These are phyloP conservation scores for Cygnus buccinator DNA, from an alignment of 2,113 vertebrate species.

Conservation along the genomic window DNA sequence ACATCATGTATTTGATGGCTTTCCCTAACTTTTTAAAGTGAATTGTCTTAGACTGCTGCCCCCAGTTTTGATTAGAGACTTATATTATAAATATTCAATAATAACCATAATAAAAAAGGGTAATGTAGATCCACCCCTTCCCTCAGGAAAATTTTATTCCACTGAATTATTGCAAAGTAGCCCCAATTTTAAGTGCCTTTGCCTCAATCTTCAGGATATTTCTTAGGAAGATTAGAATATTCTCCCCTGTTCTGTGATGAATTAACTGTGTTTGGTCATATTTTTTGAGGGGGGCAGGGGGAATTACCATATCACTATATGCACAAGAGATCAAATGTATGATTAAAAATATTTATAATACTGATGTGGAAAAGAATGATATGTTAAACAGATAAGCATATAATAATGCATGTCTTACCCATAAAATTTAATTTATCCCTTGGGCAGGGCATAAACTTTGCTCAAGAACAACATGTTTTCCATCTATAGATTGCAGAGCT, in stretches of 20 bases:
- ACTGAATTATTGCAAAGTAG: slow-evolving; percentile 1
- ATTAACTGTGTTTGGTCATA: slow-evolving; percentile 60
- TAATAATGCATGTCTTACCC: slow-evolving; percentile 81
- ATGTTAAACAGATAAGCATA: slow-evolving; percentile 81
- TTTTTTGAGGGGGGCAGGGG: slow-evolving; percentile 60
- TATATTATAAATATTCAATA: neutral
- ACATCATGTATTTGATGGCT: neutral
- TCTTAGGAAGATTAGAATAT: slow-evolving; percentile 57
- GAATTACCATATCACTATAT: slow-evolving; percentile 71
- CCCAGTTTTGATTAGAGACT: neutral
- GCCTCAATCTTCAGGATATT: slow-evolving; percentile 48
- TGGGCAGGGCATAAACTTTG: slow-evolving; percentile 79
- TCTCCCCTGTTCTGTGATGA: slow-evolving; percentile 69
- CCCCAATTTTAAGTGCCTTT: slow-evolving; percentile 18
- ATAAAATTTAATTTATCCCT: slow-evolving; percentile 85
- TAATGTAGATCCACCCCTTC: neutral
- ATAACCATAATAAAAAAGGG: slow-evolving; percentile 7
- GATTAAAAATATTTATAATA: slow-evolving; percentile 83
- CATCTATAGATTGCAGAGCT: slow-evolving; percentile 80
- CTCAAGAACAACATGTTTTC: slow-evolving; percentile 78
- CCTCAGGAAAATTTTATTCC: slow-evolving; percentile 48
- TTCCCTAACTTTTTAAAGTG: neutral
- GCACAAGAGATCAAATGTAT: slow-evolving; percentile 75
- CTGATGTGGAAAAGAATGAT: slow-evolving; percentile 78
- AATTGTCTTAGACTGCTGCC: neutral